phyloP scores from a whole-genome alignment of 2,113 vertebrate species.

The Brachirus orientalis region DNA sequence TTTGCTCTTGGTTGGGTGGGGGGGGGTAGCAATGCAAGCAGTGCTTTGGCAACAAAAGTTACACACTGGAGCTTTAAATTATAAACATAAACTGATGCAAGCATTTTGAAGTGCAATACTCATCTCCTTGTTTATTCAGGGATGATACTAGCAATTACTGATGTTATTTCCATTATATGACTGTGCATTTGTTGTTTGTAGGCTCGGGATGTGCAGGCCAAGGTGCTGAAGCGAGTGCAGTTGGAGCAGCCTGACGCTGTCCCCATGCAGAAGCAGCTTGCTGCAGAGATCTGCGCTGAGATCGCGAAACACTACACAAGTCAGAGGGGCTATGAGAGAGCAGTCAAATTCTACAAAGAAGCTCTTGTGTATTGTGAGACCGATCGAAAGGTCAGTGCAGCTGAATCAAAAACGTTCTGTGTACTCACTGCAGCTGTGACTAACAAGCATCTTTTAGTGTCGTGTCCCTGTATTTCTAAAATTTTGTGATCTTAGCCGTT shows the following conservation, averaged over 20 bases:
- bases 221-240: constrained; percentile 92
- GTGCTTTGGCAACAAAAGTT: no score
- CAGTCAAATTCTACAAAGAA: constrained; percentile 99
- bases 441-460: constrained; percentile 33
- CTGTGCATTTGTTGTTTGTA: constrained; percentile 53
- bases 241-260: constrained; percentile 92
- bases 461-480: constrained; percentile 33
- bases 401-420: constrained; percentile 73
- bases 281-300: constrained; percentile 94
- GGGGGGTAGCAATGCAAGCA: not conserved
- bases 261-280: constrained; percentile 90
- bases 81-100: no score
- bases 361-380: constrained; percentile 97
- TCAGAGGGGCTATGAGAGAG: constrained; percentile 94
- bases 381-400: constrained; percentile 91
- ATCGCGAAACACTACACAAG: constrained; percentile 93
- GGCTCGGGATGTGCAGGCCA: constrained; percentile 93
- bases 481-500: constrained; percentile 20
- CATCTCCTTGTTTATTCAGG: not conserved
- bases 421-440: constrained; percentile 69
- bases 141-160: not conserved
- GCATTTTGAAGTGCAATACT: no score
- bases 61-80: no score
- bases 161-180: not conserved
- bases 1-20: no score